Conservation (phyloP, 2,888 invertebrate genomes). For the Pristionchus japonicus region DNA sequence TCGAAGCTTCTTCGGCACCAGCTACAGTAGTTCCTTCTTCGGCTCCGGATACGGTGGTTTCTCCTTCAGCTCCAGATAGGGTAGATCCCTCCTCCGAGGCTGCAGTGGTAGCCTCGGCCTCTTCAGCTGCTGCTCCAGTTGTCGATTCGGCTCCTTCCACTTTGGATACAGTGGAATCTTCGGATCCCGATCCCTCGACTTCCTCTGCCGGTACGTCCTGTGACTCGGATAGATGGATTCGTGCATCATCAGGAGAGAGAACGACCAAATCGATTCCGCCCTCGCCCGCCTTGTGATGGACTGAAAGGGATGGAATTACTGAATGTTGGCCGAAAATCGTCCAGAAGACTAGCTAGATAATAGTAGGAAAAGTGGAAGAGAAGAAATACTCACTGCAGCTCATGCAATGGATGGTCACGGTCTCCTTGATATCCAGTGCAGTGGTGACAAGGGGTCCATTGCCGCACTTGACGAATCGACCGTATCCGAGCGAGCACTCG, state of each 20-base stretch:
- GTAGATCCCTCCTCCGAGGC: conserved; percentile 47
- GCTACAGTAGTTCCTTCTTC: conserved; percentile 45
- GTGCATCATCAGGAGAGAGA: conserved; percentile 42
- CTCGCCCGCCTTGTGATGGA: conserved; percentile 53
- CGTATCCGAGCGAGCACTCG: conserved; percentile 65
- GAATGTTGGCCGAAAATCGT: background rate
- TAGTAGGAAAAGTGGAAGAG: background rate
- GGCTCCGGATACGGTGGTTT: conserved; percentile 24
- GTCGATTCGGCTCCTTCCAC: conserved; percentile 40
- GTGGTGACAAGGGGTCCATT: conserved; percentile 17
- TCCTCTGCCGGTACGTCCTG: conserved; percentile 48
- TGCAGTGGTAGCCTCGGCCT: conserved; percentile 47
- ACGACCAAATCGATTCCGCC: conserved; percentile 38
- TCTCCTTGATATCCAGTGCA: conserved; percentile 37
- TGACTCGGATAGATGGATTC: conserved; percentile 45
- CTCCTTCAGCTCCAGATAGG: conserved; percentile 49
- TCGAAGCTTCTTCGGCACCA: conserved; percentile 48
- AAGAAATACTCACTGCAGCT: conserved; percentile 59
- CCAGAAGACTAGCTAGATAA: background rate
- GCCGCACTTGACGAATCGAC: conserved; percentile 52
- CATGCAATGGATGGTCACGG: conserved; percentile 67
- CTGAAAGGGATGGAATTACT: conserved; percentile 49
- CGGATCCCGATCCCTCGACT: conserved; percentile 11
- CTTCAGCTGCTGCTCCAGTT: conserved; percentile 29
- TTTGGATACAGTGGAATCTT: conserved; percentile 45